Percentiles rank a stretch among this genome's conserved stretches.
These are phyloP conservation scores for Pandemis cinnamomeana DNA, from an alignment of 2,888 invertebrate genomes.

Conservation along the genomic window DNA sequence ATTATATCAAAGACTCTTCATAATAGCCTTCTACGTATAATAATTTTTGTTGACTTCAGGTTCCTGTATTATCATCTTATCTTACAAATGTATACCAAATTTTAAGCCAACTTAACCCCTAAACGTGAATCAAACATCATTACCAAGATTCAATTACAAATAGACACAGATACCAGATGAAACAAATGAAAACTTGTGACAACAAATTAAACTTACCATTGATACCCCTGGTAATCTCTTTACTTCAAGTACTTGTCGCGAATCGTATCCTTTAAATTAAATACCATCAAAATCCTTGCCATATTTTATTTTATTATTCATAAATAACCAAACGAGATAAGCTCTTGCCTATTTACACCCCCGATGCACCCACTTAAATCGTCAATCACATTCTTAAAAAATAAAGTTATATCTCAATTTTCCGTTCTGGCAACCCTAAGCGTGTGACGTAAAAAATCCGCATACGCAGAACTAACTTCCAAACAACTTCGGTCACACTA, in stretches of 20 bases:
- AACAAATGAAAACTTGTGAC: too few relatives aligned
- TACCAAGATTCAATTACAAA: too few relatives aligned
- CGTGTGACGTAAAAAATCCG: slow-evolving; percentile 70
- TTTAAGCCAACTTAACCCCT: too few relatives aligned
- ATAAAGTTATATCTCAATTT: slow-evolving; percentile 82
- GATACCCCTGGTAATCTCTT: not conserved
- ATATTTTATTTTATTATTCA: slow-evolving; percentile 46
- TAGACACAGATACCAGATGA: too few relatives aligned
- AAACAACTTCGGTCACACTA: slow-evolving; percentile 39
- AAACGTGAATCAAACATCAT: too few relatives aligned
- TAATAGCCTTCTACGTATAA: too few relatives aligned
- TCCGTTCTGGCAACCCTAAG: slow-evolving; percentile 73
- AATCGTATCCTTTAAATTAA: not conserved
- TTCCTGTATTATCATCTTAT: too few relatives aligned
- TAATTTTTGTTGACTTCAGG: too few relatives aligned
- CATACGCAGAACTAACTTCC: slow-evolving; percentile 45
- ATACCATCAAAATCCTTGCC: not conserved
- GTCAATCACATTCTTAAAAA: slow-evolving; percentile 77
- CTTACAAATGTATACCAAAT: too few relatives aligned
- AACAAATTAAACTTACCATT: too few relatives aligned
- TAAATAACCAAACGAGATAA: slow-evolving; percentile 64
- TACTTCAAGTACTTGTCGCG: not conserved
- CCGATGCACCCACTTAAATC: slow-evolving; percentile 65
- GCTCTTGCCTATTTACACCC: slow-evolving; percentile 59
- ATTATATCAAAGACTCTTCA: too few relatives aligned